These are phyloP conservation scores for Scaptomyza flava DNA, from an alignment of 2,888 invertebrate species.

Conservation along the genomic window DNA sequence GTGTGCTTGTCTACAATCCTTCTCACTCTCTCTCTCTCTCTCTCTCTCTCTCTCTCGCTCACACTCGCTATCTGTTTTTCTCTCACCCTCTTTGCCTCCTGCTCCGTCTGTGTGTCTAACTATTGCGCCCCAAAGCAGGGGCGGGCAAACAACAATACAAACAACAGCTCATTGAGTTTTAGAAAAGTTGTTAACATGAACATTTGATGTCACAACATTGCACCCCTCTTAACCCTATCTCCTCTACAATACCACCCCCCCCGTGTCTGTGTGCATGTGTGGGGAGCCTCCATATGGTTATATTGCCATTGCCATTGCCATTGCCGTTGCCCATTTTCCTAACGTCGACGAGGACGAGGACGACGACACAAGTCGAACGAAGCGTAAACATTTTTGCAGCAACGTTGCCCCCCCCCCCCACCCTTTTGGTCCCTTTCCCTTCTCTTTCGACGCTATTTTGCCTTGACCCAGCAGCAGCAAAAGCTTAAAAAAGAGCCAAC, in stretches of 20 bases:
- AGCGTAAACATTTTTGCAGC: constrained; percentile 66
- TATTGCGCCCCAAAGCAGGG: constrained; percentile 14
- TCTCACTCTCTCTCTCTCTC: background rate
- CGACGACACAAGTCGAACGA: constrained; percentile 50
- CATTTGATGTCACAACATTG: constrained; percentile 77
- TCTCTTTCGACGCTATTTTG: constrained; percentile 3
- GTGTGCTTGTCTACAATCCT: constrained; percentile 8
- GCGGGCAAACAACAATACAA: constrained; percentile 71
- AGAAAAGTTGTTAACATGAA: constrained; percentile 78
- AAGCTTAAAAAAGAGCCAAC: constrained; percentile 31
- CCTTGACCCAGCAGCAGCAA: constrained; percentile 25
- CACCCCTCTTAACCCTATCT: constrained; percentile 7
- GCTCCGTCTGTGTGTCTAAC: constrained; percentile 7
- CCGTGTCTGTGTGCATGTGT: constrained; percentile 8
- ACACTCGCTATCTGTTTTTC: background rate
- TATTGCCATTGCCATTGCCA: constrained; percentile 39
- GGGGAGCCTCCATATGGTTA: constrained; percentile 27
- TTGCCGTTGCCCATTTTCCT: constrained; percentile 50
- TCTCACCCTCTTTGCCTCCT: background rate
- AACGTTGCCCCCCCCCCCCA: constrained; percentile 22
- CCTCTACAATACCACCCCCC: background rate
- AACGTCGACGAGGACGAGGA: constrained; percentile 21
- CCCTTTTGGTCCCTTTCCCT: background rate
- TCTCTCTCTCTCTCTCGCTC: background rate
- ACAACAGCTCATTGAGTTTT: constrained; percentile 79